Conservation (phyloP, 2,888 invertebrate species). For the Mesodorylaimus sp. region DNA sequence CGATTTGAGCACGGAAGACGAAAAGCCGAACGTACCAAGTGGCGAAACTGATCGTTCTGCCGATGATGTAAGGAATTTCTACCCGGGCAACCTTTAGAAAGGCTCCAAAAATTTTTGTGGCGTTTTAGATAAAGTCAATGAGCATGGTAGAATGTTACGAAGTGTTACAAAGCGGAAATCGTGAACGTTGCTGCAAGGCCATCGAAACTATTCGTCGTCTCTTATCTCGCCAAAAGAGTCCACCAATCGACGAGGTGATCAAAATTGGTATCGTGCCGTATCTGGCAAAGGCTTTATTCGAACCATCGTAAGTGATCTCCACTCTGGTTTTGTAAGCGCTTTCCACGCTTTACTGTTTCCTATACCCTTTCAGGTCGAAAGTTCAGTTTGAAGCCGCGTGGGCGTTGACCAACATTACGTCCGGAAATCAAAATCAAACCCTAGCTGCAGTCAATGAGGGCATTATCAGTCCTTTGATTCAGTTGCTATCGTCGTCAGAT, state of each 20-base stretch:
- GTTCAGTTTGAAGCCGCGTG: constrained; percentile 80
- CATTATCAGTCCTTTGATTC: constrained; percentile 63
- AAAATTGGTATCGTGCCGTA: constrained; percentile 60
- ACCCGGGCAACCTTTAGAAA: not conserved
- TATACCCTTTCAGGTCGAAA: constrained; percentile 23
- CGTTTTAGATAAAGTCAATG: not conserved
- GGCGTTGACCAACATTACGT: constrained; percentile 92
- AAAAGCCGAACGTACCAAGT: not conserved
- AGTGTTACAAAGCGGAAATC: too few relatives aligned
- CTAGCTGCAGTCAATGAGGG: constrained; percentile 61
- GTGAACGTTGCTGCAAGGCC: constrained; percentile 13
- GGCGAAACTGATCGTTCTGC: too few relatives aligned
- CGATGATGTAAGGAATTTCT: not conserved
- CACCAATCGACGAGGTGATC: constrained; percentile 72
- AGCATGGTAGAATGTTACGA: constrained; percentile 16
- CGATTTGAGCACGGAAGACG: constrained; percentile 22
- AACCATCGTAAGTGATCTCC: constrained; percentile 7
- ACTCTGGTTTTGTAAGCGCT: not conserved
- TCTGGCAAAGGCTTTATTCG: constrained; percentile 51
- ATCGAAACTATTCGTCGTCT: constrained; percentile 45
- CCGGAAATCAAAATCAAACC: constrained; percentile 78
- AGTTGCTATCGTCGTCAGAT: constrained; percentile 48
- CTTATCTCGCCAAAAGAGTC: constrained; percentile 67
- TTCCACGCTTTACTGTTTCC: constrained; percentile 1
- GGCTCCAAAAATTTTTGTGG: not conserved